Conservation (phyloP, 2,797 vertebrate species). For the Pseudochirops corinnae region DNA sequence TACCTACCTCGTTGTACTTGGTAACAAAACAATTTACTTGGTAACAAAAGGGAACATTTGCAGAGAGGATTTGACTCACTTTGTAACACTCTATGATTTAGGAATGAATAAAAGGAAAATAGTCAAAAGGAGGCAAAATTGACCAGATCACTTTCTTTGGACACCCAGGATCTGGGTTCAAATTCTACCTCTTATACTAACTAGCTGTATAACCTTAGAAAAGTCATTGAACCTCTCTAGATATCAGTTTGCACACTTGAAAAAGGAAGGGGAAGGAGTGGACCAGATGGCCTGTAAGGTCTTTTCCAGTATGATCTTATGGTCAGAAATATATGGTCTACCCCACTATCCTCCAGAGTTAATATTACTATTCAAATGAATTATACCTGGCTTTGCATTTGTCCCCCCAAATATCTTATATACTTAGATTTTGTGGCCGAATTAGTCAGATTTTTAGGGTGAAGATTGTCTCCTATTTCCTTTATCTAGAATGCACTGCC, state of each 20-base stretch:
- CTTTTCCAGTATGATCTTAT: no score
- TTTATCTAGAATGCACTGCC: background rate
- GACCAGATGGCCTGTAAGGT: no score
- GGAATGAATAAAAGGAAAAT: background rate
- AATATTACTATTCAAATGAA: background rate
- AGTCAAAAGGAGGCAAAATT: no score
- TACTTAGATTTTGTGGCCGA: conserved; percentile 10
- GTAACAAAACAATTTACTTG: background rate
- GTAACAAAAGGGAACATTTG: background rate
- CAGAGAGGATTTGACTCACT: conserved; percentile 3
- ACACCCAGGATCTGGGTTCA: background rate
- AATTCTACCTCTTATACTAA: background rate
- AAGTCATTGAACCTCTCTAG: background rate
- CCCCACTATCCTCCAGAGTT: background rate
- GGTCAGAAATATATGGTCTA: background rate
- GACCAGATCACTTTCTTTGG: no score
- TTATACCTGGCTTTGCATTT: background rate
- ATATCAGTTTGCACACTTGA: background rate
- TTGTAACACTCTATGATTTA: conserved; percentile 6
- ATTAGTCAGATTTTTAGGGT: background rate
- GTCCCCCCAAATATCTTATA: background rate
- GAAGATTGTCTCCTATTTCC: background rate
- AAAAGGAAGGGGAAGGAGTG: background rate
- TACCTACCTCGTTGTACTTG: conserved; percentile 28
- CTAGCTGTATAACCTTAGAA: background rate